Percentiles rank a stretch among this genome's conserved stretches.
phyloP scores from a whole-genome alignment of 2,113 vertebrate species.

The Lethenteron camtschaticum region DNA sequence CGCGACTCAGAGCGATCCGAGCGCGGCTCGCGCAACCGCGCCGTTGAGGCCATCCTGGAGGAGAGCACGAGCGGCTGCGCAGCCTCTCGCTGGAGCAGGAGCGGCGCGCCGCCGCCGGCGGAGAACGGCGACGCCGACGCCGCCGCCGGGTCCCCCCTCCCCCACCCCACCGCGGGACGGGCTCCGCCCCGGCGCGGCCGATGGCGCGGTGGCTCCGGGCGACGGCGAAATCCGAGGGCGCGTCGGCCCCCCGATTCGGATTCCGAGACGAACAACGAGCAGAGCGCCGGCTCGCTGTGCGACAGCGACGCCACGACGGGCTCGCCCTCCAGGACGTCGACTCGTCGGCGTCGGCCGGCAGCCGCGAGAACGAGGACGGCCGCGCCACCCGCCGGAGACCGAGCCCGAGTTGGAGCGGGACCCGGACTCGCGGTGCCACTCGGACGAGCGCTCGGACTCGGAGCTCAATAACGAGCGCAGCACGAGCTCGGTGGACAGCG shows the following conservation, averaged over 20 bases:
- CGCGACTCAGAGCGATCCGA: too few relatives aligned
- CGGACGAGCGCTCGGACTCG: slow-evolving; percentile 77
- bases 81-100: slow-evolving; percentile 53
- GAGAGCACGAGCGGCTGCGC: slow-evolving; percentile 91
- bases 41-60: slow-evolving; percentile 76
- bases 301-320: slow-evolving; percentile 89
- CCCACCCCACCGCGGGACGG: too few relatives aligned
- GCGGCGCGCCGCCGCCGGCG: slow-evolving; percentile 20
- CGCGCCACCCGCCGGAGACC: slow-evolving; percentile 22
- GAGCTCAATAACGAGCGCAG: slow-evolving; percentile 93
- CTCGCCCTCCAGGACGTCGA: slow-evolving; percentile 58
- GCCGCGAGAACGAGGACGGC: slow-evolving; percentile 59
- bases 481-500: slow-evolving; percentile 92
- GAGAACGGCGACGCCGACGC: background rate
- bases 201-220: too few relatives aligned
- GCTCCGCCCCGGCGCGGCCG: too few relatives aligned
- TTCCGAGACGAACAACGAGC: slow-evolving; percentile 9
- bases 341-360: slow-evolving; percentile 46
- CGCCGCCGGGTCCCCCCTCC: background rate
- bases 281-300: slow-evolving; percentile 38
- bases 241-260: background rate
- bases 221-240: background rate
- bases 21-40: slow-evolving; percentile 16
- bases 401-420: slow-evolving; percentile 19
- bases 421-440: slow-evolving; percentile 47